These are phyloP conservation scores for Agelaius tricolor DNA, from an alignment of 2,113 vertebrate species.

Conservation along the genomic window DNA sequence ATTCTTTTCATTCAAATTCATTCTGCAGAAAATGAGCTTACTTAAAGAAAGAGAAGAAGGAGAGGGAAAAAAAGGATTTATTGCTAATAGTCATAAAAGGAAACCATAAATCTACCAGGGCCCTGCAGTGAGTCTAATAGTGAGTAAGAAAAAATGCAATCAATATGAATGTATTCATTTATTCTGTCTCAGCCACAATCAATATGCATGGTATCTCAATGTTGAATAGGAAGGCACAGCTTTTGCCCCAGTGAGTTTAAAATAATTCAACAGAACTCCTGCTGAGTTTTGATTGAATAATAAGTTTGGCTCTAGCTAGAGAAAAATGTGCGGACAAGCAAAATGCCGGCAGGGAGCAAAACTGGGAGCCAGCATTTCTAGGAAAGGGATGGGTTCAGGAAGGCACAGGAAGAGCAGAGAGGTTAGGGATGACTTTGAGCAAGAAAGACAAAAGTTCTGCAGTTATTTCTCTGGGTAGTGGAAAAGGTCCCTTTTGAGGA, in stretches of 20 bases:
- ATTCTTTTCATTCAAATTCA: not conserved
- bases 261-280: constrained; percentile 41
- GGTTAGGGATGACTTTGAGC: not conserved
- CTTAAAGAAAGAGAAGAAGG: not conserved
- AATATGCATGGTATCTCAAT: not conserved
- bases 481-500: not conserved
- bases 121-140: not conserved
- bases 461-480: not conserved
- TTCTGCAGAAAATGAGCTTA: not conserved
- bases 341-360: not conserved
- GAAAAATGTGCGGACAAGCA: not conserved
- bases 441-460: not conserved
- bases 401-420: not conserved
- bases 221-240: constrained; percentile 4
- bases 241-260: constrained; percentile 42
- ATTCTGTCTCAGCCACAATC: constrained; percentile 41
- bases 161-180: constrained; percentile 60
- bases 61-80: not conserved
- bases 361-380: not conserved
- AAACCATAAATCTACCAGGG: constrained; percentile 34
- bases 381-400: not conserved
- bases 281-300: constrained; percentile 38
- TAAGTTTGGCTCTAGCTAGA: not conserved
- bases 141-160: constrained; percentile 51
- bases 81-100: constrained; percentile 36